phyloP scores from a whole-genome alignment of 1,140 invertebrate genomes.

The Leucophenga varia region DNA sequence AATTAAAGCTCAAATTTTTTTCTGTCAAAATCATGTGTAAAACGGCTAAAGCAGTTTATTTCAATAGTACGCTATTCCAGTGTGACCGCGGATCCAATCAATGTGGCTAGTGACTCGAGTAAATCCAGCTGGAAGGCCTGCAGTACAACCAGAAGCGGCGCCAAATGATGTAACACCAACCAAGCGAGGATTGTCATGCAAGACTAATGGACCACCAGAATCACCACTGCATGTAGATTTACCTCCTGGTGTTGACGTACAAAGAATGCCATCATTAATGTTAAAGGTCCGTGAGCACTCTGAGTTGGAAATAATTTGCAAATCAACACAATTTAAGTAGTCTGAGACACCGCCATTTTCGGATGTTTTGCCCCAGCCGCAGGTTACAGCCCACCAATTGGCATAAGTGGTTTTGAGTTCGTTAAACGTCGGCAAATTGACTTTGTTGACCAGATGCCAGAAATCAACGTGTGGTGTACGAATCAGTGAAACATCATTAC shows the following conservation, averaged over 20 bases:
- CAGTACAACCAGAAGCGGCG: constrained; percentile 54
- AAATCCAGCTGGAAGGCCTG: constrained; percentile 52
- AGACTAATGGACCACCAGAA: constrained; percentile 38
- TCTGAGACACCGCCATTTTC: too few species aligned
- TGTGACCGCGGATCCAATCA: constrained; percentile 39
- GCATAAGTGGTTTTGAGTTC: constrained; percentile 2
- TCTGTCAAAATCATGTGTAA: too few species aligned
- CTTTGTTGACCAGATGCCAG: constrained; percentile 17
- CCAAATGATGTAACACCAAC: constrained; percentile 61
- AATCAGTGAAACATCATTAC: constrained; percentile 19
- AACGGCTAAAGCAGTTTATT: too few species aligned
- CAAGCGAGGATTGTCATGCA: constrained; percentile 16
- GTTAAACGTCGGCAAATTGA: constrained; percentile 4
- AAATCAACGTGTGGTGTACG: constrained; percentile 17
- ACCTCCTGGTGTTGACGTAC: constrained; percentile 33
- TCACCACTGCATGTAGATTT: constrained; percentile 40
- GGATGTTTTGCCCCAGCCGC: constrained; percentile 22
- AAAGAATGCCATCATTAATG: constrained; percentile 30
- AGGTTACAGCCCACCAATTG: constrained; percentile 2
- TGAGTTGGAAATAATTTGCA: too few species aligned
- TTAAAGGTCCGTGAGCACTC: too few species aligned
- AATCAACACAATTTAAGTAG: too few species aligned
- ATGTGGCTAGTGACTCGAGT: constrained; percentile 45
- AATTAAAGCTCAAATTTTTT: too few species aligned
- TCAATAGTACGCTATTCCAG: too few species aligned